phyloP scores from a whole-genome alignment of 2,797 vertebrate genomes.

The Erethizon dorsatum region DNA sequence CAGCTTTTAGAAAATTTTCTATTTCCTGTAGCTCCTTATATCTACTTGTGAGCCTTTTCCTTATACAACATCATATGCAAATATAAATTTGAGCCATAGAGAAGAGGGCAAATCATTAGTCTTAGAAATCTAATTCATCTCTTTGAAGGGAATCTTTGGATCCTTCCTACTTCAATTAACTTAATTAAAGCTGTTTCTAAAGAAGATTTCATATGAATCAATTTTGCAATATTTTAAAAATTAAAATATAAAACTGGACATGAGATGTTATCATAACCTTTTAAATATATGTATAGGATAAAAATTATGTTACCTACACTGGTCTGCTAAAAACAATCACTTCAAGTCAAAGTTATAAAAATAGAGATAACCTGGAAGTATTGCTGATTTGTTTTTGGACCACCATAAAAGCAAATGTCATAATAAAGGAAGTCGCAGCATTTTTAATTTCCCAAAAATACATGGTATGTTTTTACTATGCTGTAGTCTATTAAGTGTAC shows the following conservation, averaged over 20 bases:
- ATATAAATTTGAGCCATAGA: not conserved
- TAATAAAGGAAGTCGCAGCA: not conserved
- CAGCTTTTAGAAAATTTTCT: not conserved
- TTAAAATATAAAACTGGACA: not conserved
- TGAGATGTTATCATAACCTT: not conserved
- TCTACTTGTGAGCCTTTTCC: not conserved
- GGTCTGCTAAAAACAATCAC: not conserved
- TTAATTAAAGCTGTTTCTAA: not conserved
- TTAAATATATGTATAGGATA: not conserved
- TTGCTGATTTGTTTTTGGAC: not conserved
- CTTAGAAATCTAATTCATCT: not conserved
- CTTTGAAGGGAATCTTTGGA: not conserved
- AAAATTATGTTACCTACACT: not conserved
- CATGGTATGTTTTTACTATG: too few species aligned
- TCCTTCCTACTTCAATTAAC: not conserved
- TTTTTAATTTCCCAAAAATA: not conserved
- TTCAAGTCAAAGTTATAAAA: not conserved
- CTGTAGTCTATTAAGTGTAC: not conserved
- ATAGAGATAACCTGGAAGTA: not conserved
- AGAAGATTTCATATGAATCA: not conserved
- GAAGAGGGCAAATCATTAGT: not conserved
- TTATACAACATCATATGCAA: not conserved
- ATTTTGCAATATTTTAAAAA: not conserved
- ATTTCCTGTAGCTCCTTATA: too few species aligned
- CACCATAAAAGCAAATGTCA: not conserved